Conservation (phyloP, 2,888 invertebrate species). For the Archips xylosteana region DNA sequence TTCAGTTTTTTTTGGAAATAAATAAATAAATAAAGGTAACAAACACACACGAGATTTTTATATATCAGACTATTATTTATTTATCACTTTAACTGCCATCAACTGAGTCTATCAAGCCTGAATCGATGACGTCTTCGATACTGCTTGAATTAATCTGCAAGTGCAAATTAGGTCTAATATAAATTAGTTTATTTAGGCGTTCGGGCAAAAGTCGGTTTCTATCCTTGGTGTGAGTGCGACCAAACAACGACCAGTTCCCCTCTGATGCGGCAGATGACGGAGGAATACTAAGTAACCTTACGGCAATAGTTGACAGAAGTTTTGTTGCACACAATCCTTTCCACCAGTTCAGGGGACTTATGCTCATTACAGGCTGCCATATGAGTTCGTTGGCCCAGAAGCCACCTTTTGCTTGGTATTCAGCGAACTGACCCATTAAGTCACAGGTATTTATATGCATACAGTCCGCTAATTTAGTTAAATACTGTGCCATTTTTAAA, state of each 20-base stretch:
- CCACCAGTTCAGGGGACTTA: conserved; percentile 38
- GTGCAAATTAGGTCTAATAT: too few species aligned
- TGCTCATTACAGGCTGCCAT: conserved; percentile 34
- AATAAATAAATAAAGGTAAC: too few species aligned
- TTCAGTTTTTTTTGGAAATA: too few species aligned
- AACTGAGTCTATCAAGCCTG: too few species aligned
- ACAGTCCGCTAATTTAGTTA: conserved; percentile 25
- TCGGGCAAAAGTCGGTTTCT: conserved; percentile 18
- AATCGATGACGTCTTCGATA: too few species aligned
- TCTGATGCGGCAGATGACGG: conserved; percentile 37
- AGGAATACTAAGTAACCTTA: conserved; percentile 35
- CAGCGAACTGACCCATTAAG: conserved; percentile 28
- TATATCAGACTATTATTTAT: too few species aligned
- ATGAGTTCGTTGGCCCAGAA: conserved; percentile 29
- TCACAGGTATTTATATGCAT: conserved; percentile 24
- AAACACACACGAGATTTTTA: too few species aligned
- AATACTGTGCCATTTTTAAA: not conserved
- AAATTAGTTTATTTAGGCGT: too few species aligned
- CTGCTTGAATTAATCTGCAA: too few species aligned
- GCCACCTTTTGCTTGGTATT: conserved; percentile 31
- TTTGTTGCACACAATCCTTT: conserved; percentile 35
- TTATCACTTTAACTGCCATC: too few species aligned
- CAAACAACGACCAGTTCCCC: conserved; percentile 28
- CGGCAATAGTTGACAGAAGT: conserved; percentile 23
- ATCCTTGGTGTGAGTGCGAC: conserved; percentile 17